phyloP scores from a whole-genome alignment of 2,888 invertebrate genomes.

The Formica aserva region DNA sequence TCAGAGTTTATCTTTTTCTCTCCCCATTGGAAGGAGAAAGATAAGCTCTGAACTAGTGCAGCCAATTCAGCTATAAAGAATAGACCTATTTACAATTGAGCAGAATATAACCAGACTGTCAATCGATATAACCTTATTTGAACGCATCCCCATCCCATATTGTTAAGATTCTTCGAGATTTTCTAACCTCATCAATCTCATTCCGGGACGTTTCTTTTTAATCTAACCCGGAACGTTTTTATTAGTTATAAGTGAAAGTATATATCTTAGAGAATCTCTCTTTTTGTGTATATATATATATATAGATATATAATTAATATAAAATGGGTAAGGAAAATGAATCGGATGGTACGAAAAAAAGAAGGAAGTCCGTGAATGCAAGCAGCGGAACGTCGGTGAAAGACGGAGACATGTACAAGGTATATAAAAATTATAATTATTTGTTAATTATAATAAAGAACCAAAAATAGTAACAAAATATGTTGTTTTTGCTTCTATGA shows the following conservation, averaged over 20 bases:
- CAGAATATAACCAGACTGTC: no score
- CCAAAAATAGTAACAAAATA: not conserved
- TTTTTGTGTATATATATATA: no score
- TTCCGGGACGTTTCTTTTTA: not conserved
- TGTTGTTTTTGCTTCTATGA: conserved; percentile 12
- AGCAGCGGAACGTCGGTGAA: conserved; percentile 71
- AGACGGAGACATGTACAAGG: conserved; percentile 82
- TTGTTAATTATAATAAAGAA: not conserved
- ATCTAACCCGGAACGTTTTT: not conserved
- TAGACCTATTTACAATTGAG: no score
- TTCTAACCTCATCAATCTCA: not conserved
- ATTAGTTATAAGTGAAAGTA: not conserved
- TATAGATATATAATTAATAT: not conserved
- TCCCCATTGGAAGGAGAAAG: no score
- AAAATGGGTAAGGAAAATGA: conserved; percentile 82
- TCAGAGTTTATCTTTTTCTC: no score
- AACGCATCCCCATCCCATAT: no score
- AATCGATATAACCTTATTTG: no score
- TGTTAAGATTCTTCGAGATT: no score
- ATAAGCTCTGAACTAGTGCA: no score
- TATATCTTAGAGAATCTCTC: not conserved
- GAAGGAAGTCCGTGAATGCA: conserved; percentile 77
- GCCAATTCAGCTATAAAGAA: no score
- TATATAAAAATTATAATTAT: conserved; percentile 84
- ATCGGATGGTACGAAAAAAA: conserved; percentile 78